These are phyloP conservation scores for Ernsta delagoae DNA, from an alignment of 2,888 invertebrate species.

Conservation along the genomic window DNA sequence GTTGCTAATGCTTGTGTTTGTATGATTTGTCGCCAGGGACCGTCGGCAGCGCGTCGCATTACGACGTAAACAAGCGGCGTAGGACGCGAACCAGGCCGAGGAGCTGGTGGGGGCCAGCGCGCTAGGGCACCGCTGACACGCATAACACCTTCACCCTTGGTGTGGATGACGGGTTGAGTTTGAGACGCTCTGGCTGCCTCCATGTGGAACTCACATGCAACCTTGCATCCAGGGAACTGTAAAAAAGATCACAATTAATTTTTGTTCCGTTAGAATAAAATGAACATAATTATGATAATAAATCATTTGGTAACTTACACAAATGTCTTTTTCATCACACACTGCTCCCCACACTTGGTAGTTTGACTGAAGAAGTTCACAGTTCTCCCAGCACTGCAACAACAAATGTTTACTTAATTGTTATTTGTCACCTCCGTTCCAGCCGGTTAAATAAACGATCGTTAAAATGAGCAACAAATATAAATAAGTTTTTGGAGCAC, in stretches of 20 bases:
- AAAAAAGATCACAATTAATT: conserved; percentile 52
- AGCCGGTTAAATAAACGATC: conserved; percentile 35
- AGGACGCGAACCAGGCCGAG: conserved; percentile 65
- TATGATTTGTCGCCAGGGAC: conserved; percentile 88
- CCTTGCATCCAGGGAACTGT: conserved; percentile 90
- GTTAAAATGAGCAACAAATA: conserved; percentile 34
- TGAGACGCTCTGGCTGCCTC: conserved; percentile 86
- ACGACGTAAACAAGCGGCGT: conserved; percentile 88
- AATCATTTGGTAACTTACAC: conserved; percentile 82
- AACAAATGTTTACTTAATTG: conserved; percentile 55
- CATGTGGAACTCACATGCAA: conserved; percentile 88
- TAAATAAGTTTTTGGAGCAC: conserved; percentile 31
- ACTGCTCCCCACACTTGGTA: conserved; percentile 90
- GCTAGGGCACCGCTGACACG: conserved; percentile 86
- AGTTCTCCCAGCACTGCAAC: conserved; percentile 92
- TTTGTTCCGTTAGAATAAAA: not conserved
- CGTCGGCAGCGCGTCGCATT: conserved; percentile 87
- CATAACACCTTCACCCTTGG: conserved; percentile 88
- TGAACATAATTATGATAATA: not conserved
- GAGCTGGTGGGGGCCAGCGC: conserved; percentile 87
- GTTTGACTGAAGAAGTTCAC: conserved; percentile 89
- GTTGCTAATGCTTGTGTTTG: conserved; percentile 87
- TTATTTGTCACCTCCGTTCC: conserved; percentile 31
- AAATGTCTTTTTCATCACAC: conserved; percentile 89
- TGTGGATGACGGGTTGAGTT: conserved; percentile 88